A percentile compares a stretch with the other conserved stretches of the same genome.
Evolutionary conservation across 2,797 vertebrate genomes (phyloP).

Genomic region (Hoplostethus mediterraneus): DNA sequence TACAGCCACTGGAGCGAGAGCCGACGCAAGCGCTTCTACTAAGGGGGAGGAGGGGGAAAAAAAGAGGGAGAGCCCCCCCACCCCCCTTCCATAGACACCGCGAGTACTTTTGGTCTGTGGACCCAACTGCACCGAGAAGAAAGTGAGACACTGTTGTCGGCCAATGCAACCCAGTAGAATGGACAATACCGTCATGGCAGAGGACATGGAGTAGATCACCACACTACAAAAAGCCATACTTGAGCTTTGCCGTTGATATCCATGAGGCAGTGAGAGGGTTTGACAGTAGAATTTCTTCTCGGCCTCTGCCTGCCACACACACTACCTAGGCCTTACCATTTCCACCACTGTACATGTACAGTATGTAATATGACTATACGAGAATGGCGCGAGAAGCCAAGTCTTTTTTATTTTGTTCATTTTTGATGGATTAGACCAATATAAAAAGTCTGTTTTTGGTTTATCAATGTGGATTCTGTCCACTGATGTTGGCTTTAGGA

Average conservation of each 20-base stretch:
- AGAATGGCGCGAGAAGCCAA: conserved; percentile 18
- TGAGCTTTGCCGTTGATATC: conserved; percentile 25
- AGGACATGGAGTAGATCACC: conserved; percentile 29
- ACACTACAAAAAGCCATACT: conserved; percentile 27
- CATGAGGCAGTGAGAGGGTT: conserved; percentile 33
- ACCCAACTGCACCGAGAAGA: conserved; percentile 24
- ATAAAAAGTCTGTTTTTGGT: neutral
- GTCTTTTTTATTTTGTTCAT: conserved; percentile 4
- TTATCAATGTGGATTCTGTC: neutral
- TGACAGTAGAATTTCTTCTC: conserved; percentile 1
- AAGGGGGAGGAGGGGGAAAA: conserved; percentile 56
- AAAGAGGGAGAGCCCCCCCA: neutral
- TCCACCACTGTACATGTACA: conserved; percentile 36
- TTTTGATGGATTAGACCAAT: conserved; percentile 4
- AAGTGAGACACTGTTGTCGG: conserved; percentile 20
- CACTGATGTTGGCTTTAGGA: conserved; percentile 15
- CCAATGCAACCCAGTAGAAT: conserved; percentile 17
- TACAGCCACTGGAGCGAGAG: conserved; percentile 96
- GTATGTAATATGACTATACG: conserved; percentile 17
- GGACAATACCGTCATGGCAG: conserved; percentile 16
- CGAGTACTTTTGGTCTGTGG: conserved; percentile 2
- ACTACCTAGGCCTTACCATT: conserved; percentile 64
- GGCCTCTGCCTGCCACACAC: conserved; percentile 34
- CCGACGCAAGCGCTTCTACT: conserved; percentile 96
- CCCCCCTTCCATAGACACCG: neutral